Percentiles rank a stretch among this genome's conserved stretches.
Evolutionary conservation across 2,113 vertebrate species (phyloP).

Genomic region (Thryonomys swinderianus): DNA sequence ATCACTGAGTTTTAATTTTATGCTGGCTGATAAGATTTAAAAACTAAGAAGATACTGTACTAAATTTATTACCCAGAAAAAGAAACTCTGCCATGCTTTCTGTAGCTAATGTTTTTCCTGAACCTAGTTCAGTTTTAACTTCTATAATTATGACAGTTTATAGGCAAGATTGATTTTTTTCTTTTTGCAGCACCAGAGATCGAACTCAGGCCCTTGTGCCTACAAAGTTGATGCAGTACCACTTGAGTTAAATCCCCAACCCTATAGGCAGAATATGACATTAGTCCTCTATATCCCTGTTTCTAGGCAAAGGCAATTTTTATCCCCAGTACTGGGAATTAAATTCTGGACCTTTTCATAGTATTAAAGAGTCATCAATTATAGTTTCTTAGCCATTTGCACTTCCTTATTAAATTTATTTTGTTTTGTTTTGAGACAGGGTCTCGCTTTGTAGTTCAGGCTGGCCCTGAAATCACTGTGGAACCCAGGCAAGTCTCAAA

Average conservation of each 20-base stretch:
- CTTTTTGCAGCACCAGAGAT: no score
- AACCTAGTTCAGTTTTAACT: not conserved
- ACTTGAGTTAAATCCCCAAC: no score
- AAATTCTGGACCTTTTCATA: not conserved
- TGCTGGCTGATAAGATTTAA: conserved; percentile 25
- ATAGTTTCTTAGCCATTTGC: conserved; percentile 45
- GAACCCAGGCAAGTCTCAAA: no score
- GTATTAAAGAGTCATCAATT: not conserved
- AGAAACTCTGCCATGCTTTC: not conserved
- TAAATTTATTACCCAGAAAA: not conserved
- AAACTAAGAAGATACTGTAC: not conserved
- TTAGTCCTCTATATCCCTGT: not conserved
- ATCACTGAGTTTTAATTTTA: conserved; percentile 40
- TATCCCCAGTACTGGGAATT: not conserved
- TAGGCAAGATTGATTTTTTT: no score
- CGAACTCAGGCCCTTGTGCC: no score
- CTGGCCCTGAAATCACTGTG: no score
- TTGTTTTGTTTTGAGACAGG: no score
- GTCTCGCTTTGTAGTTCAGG: not conserved
- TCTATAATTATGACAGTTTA: not conserved
- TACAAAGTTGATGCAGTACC: no score
- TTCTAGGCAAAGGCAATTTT: not conserved
- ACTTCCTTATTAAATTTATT: not conserved
- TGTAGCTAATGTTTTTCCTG: not conserved
- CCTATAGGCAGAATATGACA: not conserved